phyloP scores from a whole-genome alignment of 2,797 vertebrate species.

The Sciurus carolinensis region DNA sequence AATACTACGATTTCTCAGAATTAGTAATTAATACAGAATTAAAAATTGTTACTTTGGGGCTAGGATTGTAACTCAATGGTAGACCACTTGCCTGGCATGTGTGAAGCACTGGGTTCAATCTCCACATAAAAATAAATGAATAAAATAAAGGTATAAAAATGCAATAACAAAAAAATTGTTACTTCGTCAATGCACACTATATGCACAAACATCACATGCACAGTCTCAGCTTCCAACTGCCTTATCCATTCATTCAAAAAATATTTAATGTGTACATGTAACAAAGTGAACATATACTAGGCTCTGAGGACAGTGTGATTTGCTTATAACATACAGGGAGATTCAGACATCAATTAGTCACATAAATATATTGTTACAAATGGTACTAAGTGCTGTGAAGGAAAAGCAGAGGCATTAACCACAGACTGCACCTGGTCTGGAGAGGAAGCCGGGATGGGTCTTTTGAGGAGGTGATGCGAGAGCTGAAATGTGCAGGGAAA shows the following conservation, averaged over 20 bases:
- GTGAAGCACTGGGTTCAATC: too few species aligned
- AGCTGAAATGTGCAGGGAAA: neutral
- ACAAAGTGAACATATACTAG: neutral
- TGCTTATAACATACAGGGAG: neutral
- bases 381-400: neutral
- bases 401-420: neutral
- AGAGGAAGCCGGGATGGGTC: neutral
- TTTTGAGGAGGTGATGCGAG: neutral
- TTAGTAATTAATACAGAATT: conserved; percentile 5
- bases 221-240: neutral
- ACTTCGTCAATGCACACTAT: neutral
- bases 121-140: too few species aligned
- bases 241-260: neutral
- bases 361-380: neutral
- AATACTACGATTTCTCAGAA: neutral
- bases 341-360: neutral
- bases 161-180: neutral
- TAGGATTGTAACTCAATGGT: too few species aligned
- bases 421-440: neutral
- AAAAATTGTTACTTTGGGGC: neutral
- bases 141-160: too few species aligned
- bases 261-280: neutral
- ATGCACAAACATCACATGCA: neutral
- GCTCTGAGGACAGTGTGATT: neutral
- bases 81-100: too few species aligned